These are phyloP conservation scores for Linyphia triangularis DNA, from an alignment of 2,888 invertebrate genomes.

Conservation along the genomic window DNA sequence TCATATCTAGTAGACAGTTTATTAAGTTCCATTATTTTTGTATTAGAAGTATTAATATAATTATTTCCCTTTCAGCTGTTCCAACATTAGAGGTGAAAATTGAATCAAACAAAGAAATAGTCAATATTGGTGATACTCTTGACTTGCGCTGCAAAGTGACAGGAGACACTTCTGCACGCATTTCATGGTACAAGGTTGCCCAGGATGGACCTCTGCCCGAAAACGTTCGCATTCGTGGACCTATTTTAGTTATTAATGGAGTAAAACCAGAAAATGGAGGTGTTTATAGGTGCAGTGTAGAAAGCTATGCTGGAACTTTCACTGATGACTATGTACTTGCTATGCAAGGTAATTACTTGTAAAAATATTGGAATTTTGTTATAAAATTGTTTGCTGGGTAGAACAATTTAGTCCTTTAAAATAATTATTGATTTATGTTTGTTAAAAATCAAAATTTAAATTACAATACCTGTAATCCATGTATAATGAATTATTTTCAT, in stretches of 20 bases:
- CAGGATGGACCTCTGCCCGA: conserved; percentile 82
- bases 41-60: too few relatives aligned
- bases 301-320: conserved; percentile 82
- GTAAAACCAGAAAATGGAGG: conserved; percentile 85
- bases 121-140: conserved; percentile 84
- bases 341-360: conserved; percentile 82
- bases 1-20: too few relatives aligned
- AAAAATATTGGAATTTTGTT: not conserved
- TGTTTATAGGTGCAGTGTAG: conserved; percentile 85
- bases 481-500: too few relatives aligned
- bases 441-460: not conserved
- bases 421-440: not conserved
- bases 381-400: not conserved
- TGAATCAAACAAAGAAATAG: conserved; percentile 81
- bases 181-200: conserved; percentile 83
- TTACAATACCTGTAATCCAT: not conserved
- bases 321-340: conserved; percentile 83
- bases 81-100: conserved; percentile 79
- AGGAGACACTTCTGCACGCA: conserved; percentile 82
- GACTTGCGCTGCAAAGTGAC: conserved; percentile 84
- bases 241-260: conserved; percentile 83
- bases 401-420: not conserved
- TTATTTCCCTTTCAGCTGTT: conserved; percentile 59
- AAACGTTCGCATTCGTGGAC: conserved; percentile 83
- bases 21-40: too few relatives aligned